Evolutionary conservation across 2,797 vertebrate genomes (phyloP).

Genomic region (Spea hammondii): DNA sequence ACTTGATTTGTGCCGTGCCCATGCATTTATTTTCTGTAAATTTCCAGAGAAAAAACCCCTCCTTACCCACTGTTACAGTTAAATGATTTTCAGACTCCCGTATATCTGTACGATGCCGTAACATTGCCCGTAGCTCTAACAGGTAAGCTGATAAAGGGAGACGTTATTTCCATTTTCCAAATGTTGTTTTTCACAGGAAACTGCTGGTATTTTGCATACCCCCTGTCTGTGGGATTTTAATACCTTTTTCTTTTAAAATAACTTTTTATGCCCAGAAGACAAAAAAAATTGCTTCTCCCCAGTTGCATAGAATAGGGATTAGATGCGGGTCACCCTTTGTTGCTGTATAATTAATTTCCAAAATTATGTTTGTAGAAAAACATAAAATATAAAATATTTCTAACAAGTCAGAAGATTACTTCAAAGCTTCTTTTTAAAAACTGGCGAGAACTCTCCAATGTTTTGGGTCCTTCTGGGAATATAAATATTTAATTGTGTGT

Average conservation of each 20-base stretch:
- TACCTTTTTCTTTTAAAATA: not conserved
- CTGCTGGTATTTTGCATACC: slow-evolving; percentile 28
- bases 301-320: slow-evolving; percentile 2
- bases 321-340: slow-evolving; percentile 1
- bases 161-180: slow-evolving; percentile 30
- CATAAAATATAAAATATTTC: not conserved
- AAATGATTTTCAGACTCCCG: slow-evolving; percentile 10
- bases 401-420: not conserved
- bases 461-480: too few relatives aligned
- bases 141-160: slow-evolving; percentile 32
- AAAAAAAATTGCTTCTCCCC: not conserved
- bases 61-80: slow-evolving; percentile 5
- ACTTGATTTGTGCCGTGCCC: slow-evolving; percentile 27
- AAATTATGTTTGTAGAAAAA: slow-evolving; percentile 1
- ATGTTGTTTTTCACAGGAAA: slow-evolving; percentile 31
- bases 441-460: too few relatives aligned
- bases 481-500: too few relatives aligned
- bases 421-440: not conserved
- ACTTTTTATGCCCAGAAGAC: slow-evolving; percentile 15
- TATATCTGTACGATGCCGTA: slow-evolving; percentile 36
- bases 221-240: slow-evolving; percentile 20
- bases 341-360: not conserved
- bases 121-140: slow-evolving; percentile 19
- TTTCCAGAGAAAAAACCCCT: slow-evolving; percentile 15
- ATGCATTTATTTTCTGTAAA: slow-evolving; percentile 35